Evolutionary conservation across 1,140 invertebrate genomes (phyloP).

Genomic region (Lordiphosa stackelbergi): DNA sequence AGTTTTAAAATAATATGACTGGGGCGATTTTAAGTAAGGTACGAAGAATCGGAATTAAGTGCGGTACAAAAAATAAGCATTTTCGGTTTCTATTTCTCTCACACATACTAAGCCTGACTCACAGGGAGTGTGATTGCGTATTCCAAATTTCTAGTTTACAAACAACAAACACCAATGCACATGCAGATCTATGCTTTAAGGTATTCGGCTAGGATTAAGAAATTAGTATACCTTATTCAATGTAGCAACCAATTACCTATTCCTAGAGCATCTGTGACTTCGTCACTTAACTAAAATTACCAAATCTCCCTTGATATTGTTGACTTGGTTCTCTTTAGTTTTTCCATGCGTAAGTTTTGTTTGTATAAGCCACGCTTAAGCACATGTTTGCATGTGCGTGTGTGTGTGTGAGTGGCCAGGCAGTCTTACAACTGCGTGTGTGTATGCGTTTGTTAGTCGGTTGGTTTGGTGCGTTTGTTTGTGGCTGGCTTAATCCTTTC

Average conservation of each 20-base stretch:
- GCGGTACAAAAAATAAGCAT: too few species aligned
- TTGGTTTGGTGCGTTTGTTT: slow-evolving; percentile 58
- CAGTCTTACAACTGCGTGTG: slow-evolving; percentile 23
- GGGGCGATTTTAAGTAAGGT: too few species aligned
- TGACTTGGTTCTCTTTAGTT: slow-evolving; percentile 34
- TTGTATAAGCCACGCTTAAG: slow-evolving; percentile 56
- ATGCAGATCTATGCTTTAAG: too few species aligned
- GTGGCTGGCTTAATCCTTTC: slow-evolving; percentile 71
- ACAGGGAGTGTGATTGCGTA: too few species aligned
- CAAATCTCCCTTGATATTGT: slow-evolving; percentile 25
- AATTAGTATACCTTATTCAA: too few species aligned
- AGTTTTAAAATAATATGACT: too few species aligned
- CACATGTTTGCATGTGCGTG: slow-evolving; percentile 36
- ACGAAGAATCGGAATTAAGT: too few species aligned
- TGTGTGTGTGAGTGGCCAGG: slow-evolving; percentile 19
- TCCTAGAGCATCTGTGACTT: slow-evolving; percentile 13
- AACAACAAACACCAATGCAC: too few species aligned
- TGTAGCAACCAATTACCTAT: neutral
- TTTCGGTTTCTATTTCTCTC: too few species aligned
- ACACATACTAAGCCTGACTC: too few species aligned
- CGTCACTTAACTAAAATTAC: slow-evolving; percentile 14
- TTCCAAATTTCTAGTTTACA: too few species aligned
- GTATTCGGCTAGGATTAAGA: too few species aligned
- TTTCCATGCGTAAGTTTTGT: slow-evolving; percentile 68
- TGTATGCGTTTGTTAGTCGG: slow-evolving; percentile 24